Evolutionary conservation across 1,140 invertebrate genomes (phyloP).

Genomic region (Episyrphus balteatus): DNA sequence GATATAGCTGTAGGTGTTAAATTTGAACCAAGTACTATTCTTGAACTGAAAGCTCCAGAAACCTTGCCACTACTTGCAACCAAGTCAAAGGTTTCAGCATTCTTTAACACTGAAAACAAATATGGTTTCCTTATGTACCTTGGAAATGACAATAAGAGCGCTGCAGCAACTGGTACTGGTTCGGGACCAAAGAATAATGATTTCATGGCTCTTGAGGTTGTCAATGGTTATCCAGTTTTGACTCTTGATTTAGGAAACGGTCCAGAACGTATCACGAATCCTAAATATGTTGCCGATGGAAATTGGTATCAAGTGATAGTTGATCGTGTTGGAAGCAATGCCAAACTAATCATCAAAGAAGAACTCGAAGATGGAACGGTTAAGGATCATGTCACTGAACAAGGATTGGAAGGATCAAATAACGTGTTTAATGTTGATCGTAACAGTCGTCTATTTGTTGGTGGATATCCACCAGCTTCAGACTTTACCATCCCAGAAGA

Average conservation of each 20-base stretch:
- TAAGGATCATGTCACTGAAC: conserved; percentile 40
- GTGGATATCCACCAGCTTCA: conserved; percentile 66
- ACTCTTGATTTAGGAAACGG: conserved; percentile 83
- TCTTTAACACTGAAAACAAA: conserved; percentile 68
- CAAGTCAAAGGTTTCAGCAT: conserved; percentile 74
- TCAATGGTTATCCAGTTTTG: conserved; percentile 76
- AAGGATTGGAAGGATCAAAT: conserved; percentile 53
- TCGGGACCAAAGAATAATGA: conserved; percentile 55
- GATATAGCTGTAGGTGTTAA: conserved; percentile 68
- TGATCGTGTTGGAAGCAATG: conserved; percentile 73
- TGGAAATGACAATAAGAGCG: conserved; percentile 69
- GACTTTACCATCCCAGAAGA: conserved; percentile 55
- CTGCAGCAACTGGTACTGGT: conserved; percentile 5
- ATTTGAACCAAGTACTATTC: conserved; percentile 69
- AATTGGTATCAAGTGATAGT: conserved; percentile 85
- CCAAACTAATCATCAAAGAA: conserved; percentile 69
- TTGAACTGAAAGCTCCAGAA: conserved; percentile 77
- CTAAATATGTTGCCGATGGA: conserved; percentile 70
- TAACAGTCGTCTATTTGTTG: conserved; percentile 80
- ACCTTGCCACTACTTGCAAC: conserved; percentile 71
- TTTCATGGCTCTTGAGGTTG: conserved; percentile 84
- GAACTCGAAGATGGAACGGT: conserved; percentile 50
- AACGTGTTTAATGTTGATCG: conserved; percentile 83
- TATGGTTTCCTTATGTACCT: conserved; percentile 81
- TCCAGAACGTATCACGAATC: conserved; percentile 57